Percentiles rank a stretch among this genome's conserved stretches.
phyloP scores from a whole-genome alignment of 2,888 invertebrate species.

The Harpagoxenus sublaevis region DNA sequence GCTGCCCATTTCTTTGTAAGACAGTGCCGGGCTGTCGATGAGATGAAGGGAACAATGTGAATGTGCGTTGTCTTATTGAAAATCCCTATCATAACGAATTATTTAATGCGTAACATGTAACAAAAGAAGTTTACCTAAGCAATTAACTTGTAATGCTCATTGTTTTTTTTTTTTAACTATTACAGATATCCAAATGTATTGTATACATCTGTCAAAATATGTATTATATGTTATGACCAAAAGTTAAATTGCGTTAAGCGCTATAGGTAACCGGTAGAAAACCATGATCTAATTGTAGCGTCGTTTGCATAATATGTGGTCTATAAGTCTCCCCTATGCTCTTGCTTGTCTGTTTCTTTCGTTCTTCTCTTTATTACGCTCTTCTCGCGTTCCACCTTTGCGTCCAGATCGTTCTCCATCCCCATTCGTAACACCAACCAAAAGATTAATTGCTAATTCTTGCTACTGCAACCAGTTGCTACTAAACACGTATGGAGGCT shows the following conservation, averaged over 20 bases:
- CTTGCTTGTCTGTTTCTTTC: constrained; percentile 58
- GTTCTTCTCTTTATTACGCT: constrained; percentile 60
- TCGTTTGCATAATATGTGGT: constrained; percentile 84
- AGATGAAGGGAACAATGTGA: constrained; percentile 68
- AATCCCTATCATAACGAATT: constrained; percentile 65
- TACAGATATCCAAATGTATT: neutral
- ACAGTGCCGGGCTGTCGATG: constrained; percentile 71
- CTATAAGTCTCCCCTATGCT: constrained; percentile 75
- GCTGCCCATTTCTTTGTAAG: constrained; percentile 69
- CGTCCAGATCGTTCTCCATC: constrained; percentile 62
- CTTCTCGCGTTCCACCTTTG: constrained; percentile 63
- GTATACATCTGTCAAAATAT: neutral
- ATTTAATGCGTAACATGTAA: constrained; percentile 46
- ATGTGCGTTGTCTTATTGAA: constrained; percentile 58
- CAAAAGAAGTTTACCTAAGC: neutral
- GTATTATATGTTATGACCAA: neutral
- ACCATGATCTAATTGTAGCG: constrained; percentile 82
- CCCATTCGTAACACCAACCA: constrained; percentile 68
- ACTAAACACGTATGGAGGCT: constrained; percentile 70
- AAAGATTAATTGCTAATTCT: constrained; percentile 83
- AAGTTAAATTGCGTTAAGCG: constrained; percentile 75
- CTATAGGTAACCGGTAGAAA: constrained; percentile 78
- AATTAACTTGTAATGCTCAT: neutral
- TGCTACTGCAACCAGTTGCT: constrained; percentile 82
- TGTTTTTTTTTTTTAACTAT: neutral